Percentiles rank a stretch among this genome's conserved stretches.
These are phyloP conservation scores for Pocillopora damicornis DNA, from an alignment of 64 coral and sea anemone genomes.

Conservation along the genomic window DNA sequence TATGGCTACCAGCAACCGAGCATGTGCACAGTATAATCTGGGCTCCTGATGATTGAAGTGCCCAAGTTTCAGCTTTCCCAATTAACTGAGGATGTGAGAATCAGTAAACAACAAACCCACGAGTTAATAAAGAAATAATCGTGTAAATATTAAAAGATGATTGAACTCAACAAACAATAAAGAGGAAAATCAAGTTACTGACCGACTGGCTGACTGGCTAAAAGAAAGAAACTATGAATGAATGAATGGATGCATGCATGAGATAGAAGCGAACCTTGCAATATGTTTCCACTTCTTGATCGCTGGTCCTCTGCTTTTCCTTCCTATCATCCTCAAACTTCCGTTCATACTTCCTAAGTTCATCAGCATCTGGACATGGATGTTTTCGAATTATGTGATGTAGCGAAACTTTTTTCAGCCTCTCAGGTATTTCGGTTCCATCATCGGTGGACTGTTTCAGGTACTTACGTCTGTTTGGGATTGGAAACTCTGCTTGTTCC, in stretches of 20 bases:
- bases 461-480: constrained; percentile 57
- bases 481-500: constrained; percentile 69
- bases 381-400: constrained; percentile 76
- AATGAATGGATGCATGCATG: no score
- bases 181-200: no score
- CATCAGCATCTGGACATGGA: constrained; percentile 37
- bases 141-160: no score
- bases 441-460: constrained; percentile 31
- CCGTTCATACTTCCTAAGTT: constrained; percentile 37
- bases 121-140: no score
- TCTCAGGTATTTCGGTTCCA: constrained; percentile 11
- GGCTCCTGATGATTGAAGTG: constrained; percentile 51
- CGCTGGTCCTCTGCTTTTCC: neutral
- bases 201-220: no score
- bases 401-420: constrained; percentile 53
- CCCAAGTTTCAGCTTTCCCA: constrained; percentile 63
- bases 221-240: no score
- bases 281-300: constrained; percentile 49
- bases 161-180: no score
- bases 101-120: no score
- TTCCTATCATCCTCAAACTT: constrained; percentile 26
- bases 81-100: constrained; percentile 33
- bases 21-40: constrained; percentile 83
- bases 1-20: constrained; percentile 29
- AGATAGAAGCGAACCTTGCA: constrained; percentile 20